These are phyloP conservation scores for Eilema griseolum DNA, from an alignment of 2,888 invertebrate species.

Conservation along the genomic window DNA sequence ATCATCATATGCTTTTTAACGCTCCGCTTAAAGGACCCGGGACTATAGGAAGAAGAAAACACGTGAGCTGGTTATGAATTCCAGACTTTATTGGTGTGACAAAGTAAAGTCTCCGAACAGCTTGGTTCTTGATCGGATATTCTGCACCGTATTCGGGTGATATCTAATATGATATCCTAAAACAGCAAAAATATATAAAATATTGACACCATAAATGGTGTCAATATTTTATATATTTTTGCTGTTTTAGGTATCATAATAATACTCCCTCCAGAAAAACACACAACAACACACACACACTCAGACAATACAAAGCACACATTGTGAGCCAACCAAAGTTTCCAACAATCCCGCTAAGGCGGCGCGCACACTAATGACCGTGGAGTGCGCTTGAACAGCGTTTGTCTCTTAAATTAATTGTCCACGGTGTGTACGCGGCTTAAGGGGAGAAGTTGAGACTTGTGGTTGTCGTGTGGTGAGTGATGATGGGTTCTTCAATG, in stretches of 20 bases:
- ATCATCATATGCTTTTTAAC: too few relatives aligned
- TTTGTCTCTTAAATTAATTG: slow-evolving; percentile 83
- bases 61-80: too few relatives aligned
- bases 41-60: too few relatives aligned
- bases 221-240: too few relatives aligned
- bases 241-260: background rate
- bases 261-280: background rate
- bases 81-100: too few relatives aligned
- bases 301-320: background rate
- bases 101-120: too few relatives aligned
- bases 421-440: slow-evolving; percentile 51
- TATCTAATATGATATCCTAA: too few relatives aligned
- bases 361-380: slow-evolving; percentile 74
- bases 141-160: too few relatives aligned
- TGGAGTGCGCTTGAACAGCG: slow-evolving; percentile 73
- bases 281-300: background rate
- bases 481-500: slow-evolving; percentile 22
- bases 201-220: too few relatives aligned
- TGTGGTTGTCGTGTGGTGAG: slow-evolving; percentile 23
- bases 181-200: too few relatives aligned
- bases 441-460: slow-evolving; percentile 36
- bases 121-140: too few relatives aligned
- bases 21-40: too few relatives aligned
- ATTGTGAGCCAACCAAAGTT: slow-evolving; percentile 25
- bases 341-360: slow-evolving; percentile 46